Percentiles rank a stretch among this genome's conserved stretches.
Evolutionary conservation across 2,113 vertebrate genomes (phyloP).

Genomic region (Falco punctatus): DNA sequence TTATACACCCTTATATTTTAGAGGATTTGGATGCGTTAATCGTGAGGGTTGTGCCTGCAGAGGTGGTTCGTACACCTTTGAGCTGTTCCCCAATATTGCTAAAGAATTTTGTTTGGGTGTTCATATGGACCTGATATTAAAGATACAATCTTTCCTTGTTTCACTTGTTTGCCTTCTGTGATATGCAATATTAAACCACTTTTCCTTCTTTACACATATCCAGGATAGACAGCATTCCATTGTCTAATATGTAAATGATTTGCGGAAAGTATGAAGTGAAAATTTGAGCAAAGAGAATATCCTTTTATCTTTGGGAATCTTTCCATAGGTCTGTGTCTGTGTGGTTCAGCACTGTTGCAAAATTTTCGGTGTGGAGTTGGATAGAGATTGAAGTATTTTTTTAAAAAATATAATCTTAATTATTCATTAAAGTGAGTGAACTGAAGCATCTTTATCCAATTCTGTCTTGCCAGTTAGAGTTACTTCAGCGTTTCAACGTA

Average conservation of each 20-base stretch:
- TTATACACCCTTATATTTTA: neutral
- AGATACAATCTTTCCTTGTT: neutral
- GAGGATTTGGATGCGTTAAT: neutral
- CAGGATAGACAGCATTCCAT: neutral
- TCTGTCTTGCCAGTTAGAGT: neutral
- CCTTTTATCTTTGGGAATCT: neutral
- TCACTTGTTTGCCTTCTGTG: constrained; percentile 16
- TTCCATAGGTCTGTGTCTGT: neutral
- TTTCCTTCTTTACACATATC: neutral
- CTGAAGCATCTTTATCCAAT: neutral
- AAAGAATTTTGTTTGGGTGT: constrained; percentile 39
- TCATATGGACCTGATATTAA: neutral
- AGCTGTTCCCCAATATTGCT: neutral
- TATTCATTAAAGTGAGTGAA: neutral
- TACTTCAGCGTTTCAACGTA: neutral
- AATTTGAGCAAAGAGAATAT: neutral
- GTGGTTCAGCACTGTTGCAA: neutral
- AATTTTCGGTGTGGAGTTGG: neutral
- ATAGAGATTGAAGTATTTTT: neutral
- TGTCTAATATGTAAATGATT: constrained; percentile 7
- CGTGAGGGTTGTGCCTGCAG: neutral
- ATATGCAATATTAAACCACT: constrained; percentile 16
- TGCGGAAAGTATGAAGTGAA: neutral
- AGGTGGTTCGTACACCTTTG: neutral
- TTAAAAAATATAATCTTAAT: neutral